Evolutionary conservation across 2,113 vertebrate genomes (phyloP).

Genomic region (Datnioides undecimradiatus): DNA sequence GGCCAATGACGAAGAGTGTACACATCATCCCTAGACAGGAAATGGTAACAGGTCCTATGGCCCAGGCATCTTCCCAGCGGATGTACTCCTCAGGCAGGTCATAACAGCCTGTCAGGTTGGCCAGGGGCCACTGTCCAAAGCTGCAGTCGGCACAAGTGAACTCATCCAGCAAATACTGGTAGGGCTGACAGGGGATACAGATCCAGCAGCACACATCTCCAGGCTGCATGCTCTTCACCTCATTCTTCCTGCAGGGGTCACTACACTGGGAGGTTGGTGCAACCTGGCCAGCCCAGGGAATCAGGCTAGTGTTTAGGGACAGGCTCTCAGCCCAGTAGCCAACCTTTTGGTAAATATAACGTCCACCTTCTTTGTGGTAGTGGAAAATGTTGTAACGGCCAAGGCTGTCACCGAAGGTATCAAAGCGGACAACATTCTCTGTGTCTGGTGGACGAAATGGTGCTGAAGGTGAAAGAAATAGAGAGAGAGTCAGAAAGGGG

Average conservation of each 20-base stretch:
- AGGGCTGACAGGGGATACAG: conserved; percentile 96
- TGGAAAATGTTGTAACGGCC: conserved; percentile 99
- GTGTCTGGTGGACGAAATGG: conserved; percentile 94
- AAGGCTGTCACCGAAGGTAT: conserved; percentile 92
- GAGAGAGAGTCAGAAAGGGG: neutral
- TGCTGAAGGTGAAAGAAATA: conserved; percentile 79
- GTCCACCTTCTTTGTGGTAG: conserved; percentile 86
- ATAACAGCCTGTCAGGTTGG: conserved; percentile 93
- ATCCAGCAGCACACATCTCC: conserved; percentile 99
- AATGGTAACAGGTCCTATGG: conserved; percentile 94
- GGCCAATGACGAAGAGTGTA: conserved; percentile 91
- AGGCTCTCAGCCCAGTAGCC: conserved; percentile 96
- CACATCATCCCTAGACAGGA: conserved; percentile 94
- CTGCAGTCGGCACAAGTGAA: conserved; percentile 96
- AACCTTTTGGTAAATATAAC: conserved; percentile 92
- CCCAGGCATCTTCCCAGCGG: conserved; percentile 96
- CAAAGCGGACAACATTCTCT: conserved; percentile 91
- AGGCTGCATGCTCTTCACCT: conserved; percentile 97
- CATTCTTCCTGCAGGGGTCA: conserved; percentile 95
- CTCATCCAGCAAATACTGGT: conserved; percentile 93
- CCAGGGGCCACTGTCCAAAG: conserved; percentile 94
- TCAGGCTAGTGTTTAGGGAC: conserved; percentile 89
- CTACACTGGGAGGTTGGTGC: conserved; percentile 95
- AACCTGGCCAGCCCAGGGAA: conserved; percentile 88
- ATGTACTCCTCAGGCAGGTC: conserved; percentile 97